Base-by-base conservation (phyloP, 2,797 vertebrate species). In the Spinus olivaceus region DNA sequence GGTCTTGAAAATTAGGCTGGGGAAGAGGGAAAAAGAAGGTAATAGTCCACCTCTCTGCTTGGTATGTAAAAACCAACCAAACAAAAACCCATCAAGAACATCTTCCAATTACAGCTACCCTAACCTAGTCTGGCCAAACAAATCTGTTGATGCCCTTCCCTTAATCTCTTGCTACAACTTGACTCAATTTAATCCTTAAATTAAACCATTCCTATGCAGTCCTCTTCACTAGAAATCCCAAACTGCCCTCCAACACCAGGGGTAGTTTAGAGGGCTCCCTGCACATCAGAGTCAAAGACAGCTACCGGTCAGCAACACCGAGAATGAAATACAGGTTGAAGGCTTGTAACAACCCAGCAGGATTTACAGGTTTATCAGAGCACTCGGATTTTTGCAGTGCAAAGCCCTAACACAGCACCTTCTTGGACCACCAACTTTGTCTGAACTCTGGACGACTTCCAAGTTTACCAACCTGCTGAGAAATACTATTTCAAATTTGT, bases 161-260 rank as follows among this genome's bases (percentile, higher is more conserved):
- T 71, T 47, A 35, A 33, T 33, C 46, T 82, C 60, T 67, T 57
- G 28, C 23, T 81, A 54, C 80, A 25, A 18, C 42, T 9, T 67
- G 4, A 57, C 42, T 32, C 0, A 1, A 59, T 15, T 57, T 56
- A 70, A 67, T 23, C 16, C 25, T 60, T 53, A 76, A 81, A 73
- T 77, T 12, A 56, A 79, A 67, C 24, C 65, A 69, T 25, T 64
- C 14, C 42, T 57, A 37, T 0, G 7, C 35, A 23, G 32, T 25
- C 9, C 17, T 53, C 42, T 79, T 83, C 39, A 33, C 44, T n/a
- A 53, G 27, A 65, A 77, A 59, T 16, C 30, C 46, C 59, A 65
- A 32, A 0, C 1, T 37, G 12, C 22, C 53, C 30, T 39, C 37
- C n/a, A 65, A 12, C 39, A 53, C 12, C 25, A n/a, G 1, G 2